Evolutionary conservation across 2,797 vertebrate genomes (phyloP), one percentile per base, ranked within the genome.

Genomic region (Myioborus miniatus): DNA sequence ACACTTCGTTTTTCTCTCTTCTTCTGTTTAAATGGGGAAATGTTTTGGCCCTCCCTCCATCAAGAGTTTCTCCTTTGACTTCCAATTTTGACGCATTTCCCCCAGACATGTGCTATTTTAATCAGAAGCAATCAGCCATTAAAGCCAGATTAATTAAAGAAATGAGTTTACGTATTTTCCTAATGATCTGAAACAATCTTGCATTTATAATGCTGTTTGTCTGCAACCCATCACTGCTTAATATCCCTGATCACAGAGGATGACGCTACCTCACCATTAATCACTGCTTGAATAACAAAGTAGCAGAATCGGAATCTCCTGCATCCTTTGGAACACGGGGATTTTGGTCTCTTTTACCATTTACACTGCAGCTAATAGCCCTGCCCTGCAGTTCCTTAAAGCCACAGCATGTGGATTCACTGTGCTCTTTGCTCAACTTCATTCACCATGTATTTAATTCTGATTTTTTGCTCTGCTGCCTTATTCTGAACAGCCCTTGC

Each of bases 111-210:
- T 12, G 41, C 65, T 74, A 24, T 83, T 90, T 96, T 81, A 95
- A 91, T 77, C 52, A 78, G 85, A 30, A 81, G 76, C 69, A 87
- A 74, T 87, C 88, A 95, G 39, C 43, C 50, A 76, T 69, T 83
- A 83, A 93, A 89, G 26, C 30, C 46, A 75, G 43, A 81, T 90
- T 86, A 86, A 90, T 86, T 70, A 63, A 78, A 94, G 43, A 89
- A 96, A 94, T 67, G 68, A 72, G 56, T 88, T 93, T 60, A n/a
- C 1, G 2, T 62, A 47, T 79, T 95, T 94, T 88, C 90, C 74
- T 78, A 88, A 78, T 55, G 59, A 81, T 68, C 44, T 71, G 74
- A 95, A 92, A 71, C 43, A 41, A 30, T 60, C 72, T 69, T 71
- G 64, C 58, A 56, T 75, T 83, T 77, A 37, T 63, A 88, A 93